Conservation (phyloP, 2,888 invertebrate genomes). For the Phasia obesa region DNA sequence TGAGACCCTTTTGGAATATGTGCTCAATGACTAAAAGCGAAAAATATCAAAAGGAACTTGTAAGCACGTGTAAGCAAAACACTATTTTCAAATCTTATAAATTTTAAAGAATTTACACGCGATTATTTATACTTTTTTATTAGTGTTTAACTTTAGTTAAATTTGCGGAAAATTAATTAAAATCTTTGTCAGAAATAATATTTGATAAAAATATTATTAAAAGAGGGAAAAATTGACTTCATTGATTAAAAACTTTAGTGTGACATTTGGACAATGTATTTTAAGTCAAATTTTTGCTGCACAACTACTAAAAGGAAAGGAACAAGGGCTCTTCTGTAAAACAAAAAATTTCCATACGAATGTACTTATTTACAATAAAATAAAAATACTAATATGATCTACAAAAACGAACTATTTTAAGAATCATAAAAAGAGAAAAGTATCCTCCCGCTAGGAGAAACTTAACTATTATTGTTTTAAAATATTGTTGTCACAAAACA, state of each 20-base stretch:
- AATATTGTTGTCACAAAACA: constrained; percentile 66
- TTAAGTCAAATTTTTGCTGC: constrained; percentile 6
- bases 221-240: too few species aligned
- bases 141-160: too few species aligned
- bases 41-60: constrained; percentile 58
- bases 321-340: constrained; percentile 23
- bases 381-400: constrained; percentile 5
- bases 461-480: constrained; percentile 53
- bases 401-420: constrained; percentile 15
- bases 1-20: constrained; percentile 77
- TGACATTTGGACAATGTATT: too few species aligned
- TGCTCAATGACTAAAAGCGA: constrained; percentile 75
- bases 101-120: not conserved
- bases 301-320: not conserved
- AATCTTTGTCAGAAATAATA: too few species aligned
- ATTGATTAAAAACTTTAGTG: too few species aligned
- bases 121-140: too few species aligned
- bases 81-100: not conserved
- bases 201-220: too few species aligned
- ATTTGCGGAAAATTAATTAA: too few species aligned
- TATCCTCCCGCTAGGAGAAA: constrained; percentile 34
- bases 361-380: constrained; percentile 42
- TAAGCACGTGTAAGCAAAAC: constrained; percentile 37
- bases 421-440: constrained; percentile 1
- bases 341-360: not conserved